Base-by-base conservation (phyloP, 2,797 vertebrate genomes). In the Margarornis squamiger region DNA sequence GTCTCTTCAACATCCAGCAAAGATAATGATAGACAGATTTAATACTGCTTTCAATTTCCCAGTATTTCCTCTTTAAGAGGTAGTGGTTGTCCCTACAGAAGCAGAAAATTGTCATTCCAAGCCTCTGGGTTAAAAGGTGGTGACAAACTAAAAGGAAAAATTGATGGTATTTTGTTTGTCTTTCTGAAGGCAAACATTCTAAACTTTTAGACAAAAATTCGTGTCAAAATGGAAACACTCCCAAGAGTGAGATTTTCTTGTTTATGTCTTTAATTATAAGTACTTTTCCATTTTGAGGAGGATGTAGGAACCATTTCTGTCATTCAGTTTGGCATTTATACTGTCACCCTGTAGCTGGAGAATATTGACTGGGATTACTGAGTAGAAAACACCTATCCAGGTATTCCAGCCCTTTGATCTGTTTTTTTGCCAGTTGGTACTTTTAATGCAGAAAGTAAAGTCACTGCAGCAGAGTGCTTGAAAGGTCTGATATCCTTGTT, bases 1-100 rank as follows among this genome's bases (percentile, higher is more conserved):
- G 12, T 73, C n/a, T 86, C 34, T 71, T 82, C 74, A 84, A 57
- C 24, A 70, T 46, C 68, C 57, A 74, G 38, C 45, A 86, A 79
- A 68, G 39, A 58, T 68, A 27, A n/a, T 17, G 41, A 72, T 51
- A n/a, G n/a, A n/a, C n/a, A 74, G 75, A 46, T 88, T 79, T 74
- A 91, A 85, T 88, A 48, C 38, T 62, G 20, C 45, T 81, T 96
- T 74, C 57, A 63, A 80, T 86, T 73, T 88, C 27, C 4, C 4
- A 4, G 32, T 68, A 80, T 81, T 71, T 23, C 21, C 12, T 52
- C 29, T 82, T 32, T 38, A 76, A 27, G 70, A 74, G 30, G 26
- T 41, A 83, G 26, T 23, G 10, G 7, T 55, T 70, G 59, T 38
- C 46, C 16, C 32, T 70, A 78, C 26, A 65, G 29, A 92, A 92